Percentiles rank a stretch among this genome's conserved stretches.
Evolutionary conservation across 1,140 invertebrate species (phyloP).

Genomic region (Heliconius congener): DNA sequence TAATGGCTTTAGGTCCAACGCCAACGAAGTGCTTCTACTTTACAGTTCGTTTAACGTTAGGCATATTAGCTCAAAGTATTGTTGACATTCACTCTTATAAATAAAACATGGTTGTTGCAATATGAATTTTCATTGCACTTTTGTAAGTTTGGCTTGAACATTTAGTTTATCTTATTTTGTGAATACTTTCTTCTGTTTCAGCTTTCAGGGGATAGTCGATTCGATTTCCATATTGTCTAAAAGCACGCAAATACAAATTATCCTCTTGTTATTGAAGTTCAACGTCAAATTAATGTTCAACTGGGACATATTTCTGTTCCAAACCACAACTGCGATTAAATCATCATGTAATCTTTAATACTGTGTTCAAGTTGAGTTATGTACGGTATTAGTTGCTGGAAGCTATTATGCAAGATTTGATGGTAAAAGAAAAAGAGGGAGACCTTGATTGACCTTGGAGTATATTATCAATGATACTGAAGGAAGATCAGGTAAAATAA

Average conservation of each 20-base stretch:
- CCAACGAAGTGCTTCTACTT: conserved; percentile 18
- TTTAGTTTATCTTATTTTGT: not conserved
- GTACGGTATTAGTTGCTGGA: not conserved
- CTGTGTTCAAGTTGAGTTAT: not conserved
- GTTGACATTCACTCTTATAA: conserved; percentile 12
- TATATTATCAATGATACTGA: not conserved
- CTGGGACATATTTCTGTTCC: not conserved
- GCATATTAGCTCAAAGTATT: conserved; percentile 26
- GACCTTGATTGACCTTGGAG: not conserved
- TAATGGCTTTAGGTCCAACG: conserved; percentile 38
- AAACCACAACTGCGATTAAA: not conserved
- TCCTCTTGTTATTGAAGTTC: not conserved
- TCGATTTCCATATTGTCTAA: too few species aligned
- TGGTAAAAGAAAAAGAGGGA: not conserved
- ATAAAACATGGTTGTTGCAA: conserved; percentile 13
- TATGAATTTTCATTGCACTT: not conserved
- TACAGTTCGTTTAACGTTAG: conserved; percentile 11
- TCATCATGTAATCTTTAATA: not conserved
- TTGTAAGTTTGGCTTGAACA: not conserved
- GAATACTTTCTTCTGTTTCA: not conserved
- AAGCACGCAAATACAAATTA: not conserved
- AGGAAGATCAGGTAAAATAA: not conserved
- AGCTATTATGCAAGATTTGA: not conserved
- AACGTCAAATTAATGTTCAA: not conserved
- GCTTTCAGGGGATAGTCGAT: too few species aligned